A percentile compares a stretch with the other conserved stretches of the same genome.
These are phyloP conservation scores for Sebastes cheni DNA, from an alignment of 2,797 vertebrate genomes.

Conservation along the genomic window DNA sequence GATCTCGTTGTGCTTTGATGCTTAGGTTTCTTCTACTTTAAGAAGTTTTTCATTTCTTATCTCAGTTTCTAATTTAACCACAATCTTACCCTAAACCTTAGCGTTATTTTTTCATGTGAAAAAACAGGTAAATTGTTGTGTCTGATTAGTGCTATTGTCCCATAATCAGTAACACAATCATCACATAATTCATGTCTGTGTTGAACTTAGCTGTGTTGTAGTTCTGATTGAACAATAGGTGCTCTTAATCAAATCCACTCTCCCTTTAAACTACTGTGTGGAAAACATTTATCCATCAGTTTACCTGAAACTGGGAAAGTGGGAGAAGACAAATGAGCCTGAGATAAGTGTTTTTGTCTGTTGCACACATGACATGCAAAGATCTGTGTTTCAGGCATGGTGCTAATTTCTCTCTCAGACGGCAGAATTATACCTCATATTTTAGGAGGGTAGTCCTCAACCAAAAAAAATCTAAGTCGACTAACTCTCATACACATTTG, in stretches of 20 bases:
- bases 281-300: no score
- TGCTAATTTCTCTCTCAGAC: not conserved
- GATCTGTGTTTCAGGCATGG: not conserved
- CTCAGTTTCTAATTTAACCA: not conserved
- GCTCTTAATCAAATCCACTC: no score
- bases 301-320: no score
- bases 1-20: slow-evolving; percentile 1
- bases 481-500: no score
- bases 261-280: no score
- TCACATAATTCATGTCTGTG: slow-evolving; percentile 20
- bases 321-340: no score
- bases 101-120: not conserved
- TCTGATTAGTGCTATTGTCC: slow-evolving; percentile 29
- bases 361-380: no score
- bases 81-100: not conserved
- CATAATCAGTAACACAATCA: slow-evolving; percentile 30
- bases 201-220: no score
- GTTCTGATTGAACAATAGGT: no score
- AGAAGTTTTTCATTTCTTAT: not conserved
- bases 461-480: no score
- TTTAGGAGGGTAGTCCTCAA: no score
- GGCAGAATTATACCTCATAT: not conserved
- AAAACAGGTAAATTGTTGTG: not conserved
- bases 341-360: no score
- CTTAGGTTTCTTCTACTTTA: not conserved